Conservation (phyloP, 2,113 vertebrate species). For the Ariopsis seemanni region DNA sequence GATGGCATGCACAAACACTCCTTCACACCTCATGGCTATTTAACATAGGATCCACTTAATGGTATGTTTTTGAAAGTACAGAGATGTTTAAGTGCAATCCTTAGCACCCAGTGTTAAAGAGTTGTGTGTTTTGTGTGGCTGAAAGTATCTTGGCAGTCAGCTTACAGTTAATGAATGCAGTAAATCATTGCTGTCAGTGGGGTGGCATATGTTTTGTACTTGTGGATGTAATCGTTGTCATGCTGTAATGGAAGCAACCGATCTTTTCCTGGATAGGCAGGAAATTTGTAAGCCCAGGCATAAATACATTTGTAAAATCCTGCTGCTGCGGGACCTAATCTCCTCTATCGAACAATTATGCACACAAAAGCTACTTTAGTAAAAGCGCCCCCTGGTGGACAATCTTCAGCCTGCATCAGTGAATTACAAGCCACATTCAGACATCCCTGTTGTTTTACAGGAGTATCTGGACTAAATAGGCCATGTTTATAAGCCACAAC, state of each 20-base stretch:
- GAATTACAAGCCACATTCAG: background rate
- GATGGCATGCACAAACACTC: background rate
- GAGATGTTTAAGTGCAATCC: background rate
- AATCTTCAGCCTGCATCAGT: background rate
- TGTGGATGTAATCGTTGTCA: background rate
- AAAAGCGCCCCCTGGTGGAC: background rate
- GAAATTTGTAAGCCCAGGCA: background rate
- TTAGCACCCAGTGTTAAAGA: background rate
- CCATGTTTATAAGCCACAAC: slow-evolving; percentile 24
- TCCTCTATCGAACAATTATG: background rate
- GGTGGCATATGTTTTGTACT: background rate
- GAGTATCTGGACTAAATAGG: slow-evolving; percentile 11
- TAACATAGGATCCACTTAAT: background rate
- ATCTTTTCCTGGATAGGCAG: background rate
- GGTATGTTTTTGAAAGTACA: background rate
- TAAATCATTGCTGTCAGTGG: background rate
- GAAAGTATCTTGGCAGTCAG: background rate
- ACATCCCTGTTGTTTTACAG: slow-evolving; percentile 8
- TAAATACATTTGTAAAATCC: background rate
- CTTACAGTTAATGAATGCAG: background rate
- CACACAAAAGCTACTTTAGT: background rate
- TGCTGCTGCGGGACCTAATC: background rate
- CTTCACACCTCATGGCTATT: background rate
- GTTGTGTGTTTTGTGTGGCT: background rate
- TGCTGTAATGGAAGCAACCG: background rate